phyloP scores from a whole-genome alignment of 2,888 invertebrate genomes.

The Leucophenga maculata region DNA sequence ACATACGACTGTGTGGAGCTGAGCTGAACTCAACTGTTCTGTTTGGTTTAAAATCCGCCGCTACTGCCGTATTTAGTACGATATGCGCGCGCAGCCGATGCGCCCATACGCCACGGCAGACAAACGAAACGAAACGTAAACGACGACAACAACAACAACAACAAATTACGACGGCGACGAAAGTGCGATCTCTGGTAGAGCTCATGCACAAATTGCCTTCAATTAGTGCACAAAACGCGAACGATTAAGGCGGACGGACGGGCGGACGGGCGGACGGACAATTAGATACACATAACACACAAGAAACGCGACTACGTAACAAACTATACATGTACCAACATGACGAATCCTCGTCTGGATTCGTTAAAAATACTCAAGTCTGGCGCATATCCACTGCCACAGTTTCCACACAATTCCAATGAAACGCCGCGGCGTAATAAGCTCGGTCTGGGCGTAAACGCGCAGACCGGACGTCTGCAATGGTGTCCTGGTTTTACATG shows the following conservation, averaged over 20 bases:
- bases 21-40: neutral
- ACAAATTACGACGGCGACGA: neutral
- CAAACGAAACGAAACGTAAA: neutral
- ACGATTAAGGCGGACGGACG: conserved; percentile 24
- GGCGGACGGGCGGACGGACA: conserved; percentile 23
- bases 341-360: conserved; percentile 47
- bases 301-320: neutral
- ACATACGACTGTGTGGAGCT: neutral
- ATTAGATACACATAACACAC: conserved; percentile 32
- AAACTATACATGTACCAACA: neutral
- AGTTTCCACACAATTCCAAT: conserved; percentile 51
- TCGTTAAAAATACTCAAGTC: conserved; percentile 30
- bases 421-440: conserved; percentile 41
- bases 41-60: neutral
- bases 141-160: too few relatives aligned
- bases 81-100: conserved; percentile 63
- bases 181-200: conserved; percentile 28
- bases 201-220: conserved; percentile 58
- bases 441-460: conserved; percentile 68
- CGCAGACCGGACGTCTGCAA: conserved; percentile 70
- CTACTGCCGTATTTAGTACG: conserved; percentile 53
- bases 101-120: conserved; percentile 44
- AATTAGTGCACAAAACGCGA: conserved; percentile 60
- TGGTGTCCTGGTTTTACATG: conserved; percentile 72
- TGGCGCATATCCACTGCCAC: conserved; percentile 47